Conservation (phyloP, 2,888 invertebrate species). For the Dolomedes plantarius region DNA sequence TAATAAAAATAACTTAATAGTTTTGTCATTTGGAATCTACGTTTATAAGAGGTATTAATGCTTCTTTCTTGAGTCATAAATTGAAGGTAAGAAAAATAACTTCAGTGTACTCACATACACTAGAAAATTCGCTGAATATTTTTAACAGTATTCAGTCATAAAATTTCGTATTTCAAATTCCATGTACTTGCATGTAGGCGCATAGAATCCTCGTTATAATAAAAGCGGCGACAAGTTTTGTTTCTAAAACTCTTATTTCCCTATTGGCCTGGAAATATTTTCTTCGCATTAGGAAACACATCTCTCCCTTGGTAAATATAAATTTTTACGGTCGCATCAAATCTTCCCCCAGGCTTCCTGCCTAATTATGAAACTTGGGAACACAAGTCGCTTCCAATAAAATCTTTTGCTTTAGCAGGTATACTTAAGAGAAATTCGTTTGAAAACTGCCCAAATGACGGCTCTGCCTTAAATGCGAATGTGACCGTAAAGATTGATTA, state of each 20-base stretch:
- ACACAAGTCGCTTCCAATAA: conserved; percentile 49
- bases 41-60: too few relatives aligned
- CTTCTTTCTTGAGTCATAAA: too few relatives aligned
- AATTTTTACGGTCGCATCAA: not conserved
- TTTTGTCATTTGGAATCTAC: too few relatives aligned
- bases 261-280: too few relatives aligned
- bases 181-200: not conserved
- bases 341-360: not conserved
- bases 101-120: too few relatives aligned
- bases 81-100: too few relatives aligned
- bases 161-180: not conserved
- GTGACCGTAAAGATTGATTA: conserved; percentile 68
- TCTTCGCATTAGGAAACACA: too few relatives aligned
- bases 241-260: too few relatives aligned
- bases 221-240: not conserved
- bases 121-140: too few relatives aligned
- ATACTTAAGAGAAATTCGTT: conserved; percentile 41
- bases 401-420: conserved; percentile 48
- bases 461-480: not conserved
- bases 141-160: too few relatives aligned
- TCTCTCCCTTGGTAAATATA: conserved; percentile 2
- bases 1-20: too few relatives aligned
- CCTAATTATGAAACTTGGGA: not conserved
- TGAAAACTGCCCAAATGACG: conserved; percentile 38
- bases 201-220: not conserved